Percentiles rank a stretch among this genome's conserved stretches.
Evolutionary conservation across 2,888 invertebrate genomes (phyloP).

Genomic region (Drosophila emarginata): DNA sequence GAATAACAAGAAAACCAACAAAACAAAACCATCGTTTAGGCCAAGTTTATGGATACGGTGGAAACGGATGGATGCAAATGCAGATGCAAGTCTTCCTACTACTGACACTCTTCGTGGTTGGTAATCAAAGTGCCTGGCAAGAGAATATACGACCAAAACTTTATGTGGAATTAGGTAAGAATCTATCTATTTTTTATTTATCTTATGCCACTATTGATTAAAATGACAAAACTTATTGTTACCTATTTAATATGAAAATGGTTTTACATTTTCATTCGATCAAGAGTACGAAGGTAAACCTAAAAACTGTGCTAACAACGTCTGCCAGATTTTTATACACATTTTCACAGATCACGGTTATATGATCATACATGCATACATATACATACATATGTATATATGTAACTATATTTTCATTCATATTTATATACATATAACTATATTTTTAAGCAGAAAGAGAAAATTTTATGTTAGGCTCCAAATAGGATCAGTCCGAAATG

Average conservation of each 20-base stretch:
- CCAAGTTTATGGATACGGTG: conserved; percentile 41
- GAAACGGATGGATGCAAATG: conserved; percentile 54
- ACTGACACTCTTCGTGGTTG: conserved; percentile 82
- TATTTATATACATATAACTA: too few relatives aligned
- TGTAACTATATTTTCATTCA: too few relatives aligned
- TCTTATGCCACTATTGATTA: not conserved
- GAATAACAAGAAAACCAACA: conserved; percentile 57
- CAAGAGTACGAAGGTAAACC: too few relatives aligned
- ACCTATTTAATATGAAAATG: not conserved
- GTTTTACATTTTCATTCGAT: conserved; percentile 8
- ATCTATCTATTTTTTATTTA: not conserved
- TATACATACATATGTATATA: too few relatives aligned
- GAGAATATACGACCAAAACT: conserved; percentile 96
- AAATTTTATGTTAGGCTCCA: too few relatives aligned
- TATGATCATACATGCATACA: too few relatives aligned
- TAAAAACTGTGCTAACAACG: too few relatives aligned
- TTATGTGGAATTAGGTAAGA: conserved; percentile 95
- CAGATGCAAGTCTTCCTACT: conserved; percentile 79
- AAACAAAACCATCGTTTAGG: conserved; percentile 54
- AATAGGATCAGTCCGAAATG: too few relatives aligned
- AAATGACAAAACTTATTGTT: not conserved
- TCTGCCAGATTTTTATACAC: conserved; percentile 15
- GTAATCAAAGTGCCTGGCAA: conserved; percentile 89
- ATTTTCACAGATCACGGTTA: too few relatives aligned
- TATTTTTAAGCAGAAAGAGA: too few relatives aligned